Conservation (phyloP, 1,140 invertebrate genomes). For the Trichonephila clavata region DNA sequence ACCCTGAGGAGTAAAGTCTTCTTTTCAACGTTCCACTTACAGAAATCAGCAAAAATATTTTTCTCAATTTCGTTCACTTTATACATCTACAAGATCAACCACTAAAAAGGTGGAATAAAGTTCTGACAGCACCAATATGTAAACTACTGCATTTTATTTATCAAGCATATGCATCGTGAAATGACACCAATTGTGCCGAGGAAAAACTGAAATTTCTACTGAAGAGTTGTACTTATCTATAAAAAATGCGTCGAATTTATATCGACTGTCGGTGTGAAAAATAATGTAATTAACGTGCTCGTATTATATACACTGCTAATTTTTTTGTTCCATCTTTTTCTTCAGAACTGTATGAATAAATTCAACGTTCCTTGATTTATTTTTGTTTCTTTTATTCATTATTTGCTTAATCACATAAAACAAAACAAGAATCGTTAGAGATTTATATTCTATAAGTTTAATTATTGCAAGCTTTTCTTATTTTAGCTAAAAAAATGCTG, state of each 20-base stretch:
- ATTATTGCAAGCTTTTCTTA: too few species aligned
- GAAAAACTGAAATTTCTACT: neutral
- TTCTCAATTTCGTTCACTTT: slow-evolving; percentile 21
- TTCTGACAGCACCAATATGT: neutral
- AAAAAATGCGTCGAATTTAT: neutral
- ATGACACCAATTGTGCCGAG: neutral
- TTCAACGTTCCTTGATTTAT: slow-evolving; percentile 49
- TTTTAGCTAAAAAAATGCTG: too few species aligned
- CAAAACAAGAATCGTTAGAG: too few species aligned
- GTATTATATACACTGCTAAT: slow-evolving; percentile 18
- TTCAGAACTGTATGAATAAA: slow-evolving; percentile 67
- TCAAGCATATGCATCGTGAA: neutral
- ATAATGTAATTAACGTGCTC: slow-evolving; percentile 50
- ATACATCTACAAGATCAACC: slow-evolving; percentile 4
- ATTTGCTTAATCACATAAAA: too few species aligned
- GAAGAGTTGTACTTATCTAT: slow-evolving; percentile 41
- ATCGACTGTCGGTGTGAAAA: neutral
- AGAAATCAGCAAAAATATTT: slow-evolving; percentile 20
- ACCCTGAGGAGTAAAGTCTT: slow-evolving; percentile 66
- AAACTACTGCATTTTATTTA: slow-evolving; percentile 5
- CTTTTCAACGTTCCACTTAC: slow-evolving; percentile 65
- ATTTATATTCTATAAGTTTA: too few species aligned
- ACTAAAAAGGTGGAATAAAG: neutral
- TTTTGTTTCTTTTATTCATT: slow-evolving; percentile 18
- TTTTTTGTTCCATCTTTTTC: slow-evolving; percentile 54